Percentiles rank a stretch among this genome's conserved stretches.
phyloP scores from a whole-genome alignment of 2,113 vertebrate genomes.

The Dolichotis patagonum region DNA sequence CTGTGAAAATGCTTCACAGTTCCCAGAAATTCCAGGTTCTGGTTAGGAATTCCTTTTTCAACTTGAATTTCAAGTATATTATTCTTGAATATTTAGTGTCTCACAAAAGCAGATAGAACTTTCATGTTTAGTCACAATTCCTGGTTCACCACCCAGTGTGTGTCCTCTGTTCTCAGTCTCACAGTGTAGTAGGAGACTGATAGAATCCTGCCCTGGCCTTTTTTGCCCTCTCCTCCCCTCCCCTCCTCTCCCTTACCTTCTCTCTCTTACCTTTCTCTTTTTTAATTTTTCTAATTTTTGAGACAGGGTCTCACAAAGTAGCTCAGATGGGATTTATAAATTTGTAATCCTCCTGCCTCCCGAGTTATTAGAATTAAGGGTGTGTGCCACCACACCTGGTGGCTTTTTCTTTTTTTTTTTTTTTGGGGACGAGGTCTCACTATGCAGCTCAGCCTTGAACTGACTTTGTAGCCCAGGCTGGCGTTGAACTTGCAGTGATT shows the following conservation, averaged over 20 bases:
- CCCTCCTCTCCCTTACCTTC: background rate
- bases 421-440: too few species aligned
- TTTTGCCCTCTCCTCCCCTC: background rate
- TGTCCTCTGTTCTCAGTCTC: background rate
- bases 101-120: background rate
- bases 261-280: background rate
- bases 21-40: background rate
- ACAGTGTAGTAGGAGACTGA: background rate
- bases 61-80: background rate
- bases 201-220: background rate
- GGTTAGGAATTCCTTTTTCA: background rate
- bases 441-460: too few species aligned
- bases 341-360: background rate
- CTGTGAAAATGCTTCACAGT: conserved; percentile 28
- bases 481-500: too few species aligned
- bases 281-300: background rate
- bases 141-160: background rate
- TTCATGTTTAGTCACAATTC: background rate
- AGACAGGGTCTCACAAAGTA: background rate
- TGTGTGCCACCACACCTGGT: too few species aligned
- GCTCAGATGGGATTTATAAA: background rate
- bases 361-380: background rate
- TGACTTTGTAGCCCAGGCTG: too few species aligned
- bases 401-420: too few species aligned
- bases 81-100: background rate